Conservation (phyloP, 2,888 invertebrate genomes). For the Aplocera efformata region DNA sequence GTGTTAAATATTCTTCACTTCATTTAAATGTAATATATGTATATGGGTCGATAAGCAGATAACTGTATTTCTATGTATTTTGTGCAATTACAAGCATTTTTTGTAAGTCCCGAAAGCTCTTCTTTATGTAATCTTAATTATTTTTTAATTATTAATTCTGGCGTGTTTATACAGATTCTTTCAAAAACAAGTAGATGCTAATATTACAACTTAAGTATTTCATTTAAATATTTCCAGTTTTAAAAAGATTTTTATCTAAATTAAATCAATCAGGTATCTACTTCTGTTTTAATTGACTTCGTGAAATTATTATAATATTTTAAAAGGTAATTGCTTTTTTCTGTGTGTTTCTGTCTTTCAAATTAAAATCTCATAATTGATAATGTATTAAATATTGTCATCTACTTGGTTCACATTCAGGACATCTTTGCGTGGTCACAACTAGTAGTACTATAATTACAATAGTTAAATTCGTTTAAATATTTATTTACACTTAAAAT, state of each 20-base stretch:
- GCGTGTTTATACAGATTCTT: slow-evolving; percentile 10
- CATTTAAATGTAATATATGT: slow-evolving; percentile 19
- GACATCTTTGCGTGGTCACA: slow-evolving; percentile 41
- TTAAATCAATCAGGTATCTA: no score
- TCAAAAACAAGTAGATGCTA: slow-evolving; percentile 6
- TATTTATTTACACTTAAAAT: slow-evolving; percentile 71
- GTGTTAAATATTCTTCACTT: slow-evolving; percentile 24
- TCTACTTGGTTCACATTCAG: slow-evolving; percentile 6
- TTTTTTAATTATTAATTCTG: slow-evolving; percentile 15
- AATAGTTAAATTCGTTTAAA: slow-evolving; percentile 77
- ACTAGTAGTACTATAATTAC: slow-evolving; percentile 51
- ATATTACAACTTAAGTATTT: neutral
- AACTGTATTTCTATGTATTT: slow-evolving; percentile 18
- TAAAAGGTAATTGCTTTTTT: no score
- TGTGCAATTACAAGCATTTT: slow-evolving; percentile 32
- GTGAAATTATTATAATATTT: no score
- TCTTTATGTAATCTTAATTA: slow-evolving; percentile 32
- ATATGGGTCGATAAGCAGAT: slow-evolving; percentile 24
- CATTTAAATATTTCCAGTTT: no score
- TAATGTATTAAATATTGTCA: slow-evolving; percentile 1
- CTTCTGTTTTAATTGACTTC: no score
- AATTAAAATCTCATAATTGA: slow-evolving; percentile 6
- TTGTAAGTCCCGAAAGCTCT: slow-evolving; percentile 38
- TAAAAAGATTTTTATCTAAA: no score
- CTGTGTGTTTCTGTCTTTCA: no score